Evolutionary conservation across 2,888 invertebrate genomes (phyloP).

Genomic region (Pimpla rufipes): DNA sequence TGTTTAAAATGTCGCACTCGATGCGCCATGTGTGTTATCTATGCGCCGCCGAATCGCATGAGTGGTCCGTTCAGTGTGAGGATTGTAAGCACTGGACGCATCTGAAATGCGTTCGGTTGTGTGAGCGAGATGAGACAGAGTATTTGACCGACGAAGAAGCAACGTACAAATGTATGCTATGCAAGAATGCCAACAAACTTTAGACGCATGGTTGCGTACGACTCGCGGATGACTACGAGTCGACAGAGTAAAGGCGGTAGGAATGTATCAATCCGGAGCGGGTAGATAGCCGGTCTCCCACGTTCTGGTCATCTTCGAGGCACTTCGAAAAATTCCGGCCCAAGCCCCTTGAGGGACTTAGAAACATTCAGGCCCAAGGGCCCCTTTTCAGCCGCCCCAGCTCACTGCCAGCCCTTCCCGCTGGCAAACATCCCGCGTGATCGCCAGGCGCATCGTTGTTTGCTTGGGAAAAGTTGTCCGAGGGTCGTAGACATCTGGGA

Average conservation of each 20-base stretch:
- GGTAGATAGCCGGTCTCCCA: background rate
- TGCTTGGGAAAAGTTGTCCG: too few relatives aligned
- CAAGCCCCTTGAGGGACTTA: background rate
- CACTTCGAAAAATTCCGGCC: background rate
- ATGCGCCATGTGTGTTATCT: slow-evolving; percentile 10
- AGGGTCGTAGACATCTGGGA: background rate
- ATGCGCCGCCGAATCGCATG: background rate
- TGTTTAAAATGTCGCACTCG: background rate
- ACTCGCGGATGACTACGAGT: background rate
- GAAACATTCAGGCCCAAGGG: background rate
- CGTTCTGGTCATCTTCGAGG: too few relatives aligned
- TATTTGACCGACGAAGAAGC: too few relatives aligned
- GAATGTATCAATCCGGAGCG: background rate
- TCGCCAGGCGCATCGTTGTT: too few relatives aligned
- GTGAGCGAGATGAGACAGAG: too few relatives aligned
- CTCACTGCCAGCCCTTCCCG: too few relatives aligned
- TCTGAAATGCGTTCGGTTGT: slow-evolving; percentile 3
- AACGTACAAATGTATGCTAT: background rate
- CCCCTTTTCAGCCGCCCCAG: too few relatives aligned
- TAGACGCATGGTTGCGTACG: background rate
- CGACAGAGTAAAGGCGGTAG: background rate
- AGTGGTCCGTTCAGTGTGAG: slow-evolving; percentile 2
- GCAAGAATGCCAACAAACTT: slow-evolving; percentile 1
- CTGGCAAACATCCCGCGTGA: too few relatives aligned
- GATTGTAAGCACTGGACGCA: background rate